Base-by-base conservation (phyloP, 2,888 invertebrate genomes). In the Epirrhoe alternata region DNA sequence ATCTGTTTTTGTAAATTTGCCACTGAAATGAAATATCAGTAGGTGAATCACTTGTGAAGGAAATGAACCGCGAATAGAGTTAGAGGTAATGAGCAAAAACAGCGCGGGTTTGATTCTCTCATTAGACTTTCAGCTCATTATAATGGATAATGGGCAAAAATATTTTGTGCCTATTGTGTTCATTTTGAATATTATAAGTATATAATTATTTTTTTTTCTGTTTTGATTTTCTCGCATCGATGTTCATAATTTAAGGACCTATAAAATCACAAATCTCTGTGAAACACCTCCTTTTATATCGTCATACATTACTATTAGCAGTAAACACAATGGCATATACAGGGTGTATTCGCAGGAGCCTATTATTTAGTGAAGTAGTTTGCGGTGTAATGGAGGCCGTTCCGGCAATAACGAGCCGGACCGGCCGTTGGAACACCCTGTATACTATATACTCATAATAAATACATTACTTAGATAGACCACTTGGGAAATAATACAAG, bases 281-380 rank as follows among this genome's bases (percentile, higher is more conserved):
- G n/a, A n/a, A n/a, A n/a, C n/a, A n/a, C 33, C 64, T 42, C 42
- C 64, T 71, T 67, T 66, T 72, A 69, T 68, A 64, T 31, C 51
- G 54, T 59, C 62, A 66, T 74, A 68, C 35, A 69, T 72, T 66
- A 68, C 61, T 66, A 72, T 74, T 72, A 72, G 66, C 47, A 66
- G 63, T 70, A 67, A 69, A 69, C 66, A 70, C 64, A 69, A 64
- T 66, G 38, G 49, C 62, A 64, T 64, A 69, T 68, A 70, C 61
- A 71, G 61, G 66, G 63, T 64, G 65, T 66, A 56, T 30, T 68
- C 71, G 66, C 61, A 69, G 68, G 55, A 74, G 75, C 76, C 78
- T 77, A 82, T 82, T 82, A 82, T 82, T 82, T 81, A 82, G 80
- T 76, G 78, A 74, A 79, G 82, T 78, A 80, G 78, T 82, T 80